These are phyloP conservation scores for Coronaproctus castanopsis DNA, from an alignment of 2,888 invertebrate species.

Conservation along the genomic window DNA sequence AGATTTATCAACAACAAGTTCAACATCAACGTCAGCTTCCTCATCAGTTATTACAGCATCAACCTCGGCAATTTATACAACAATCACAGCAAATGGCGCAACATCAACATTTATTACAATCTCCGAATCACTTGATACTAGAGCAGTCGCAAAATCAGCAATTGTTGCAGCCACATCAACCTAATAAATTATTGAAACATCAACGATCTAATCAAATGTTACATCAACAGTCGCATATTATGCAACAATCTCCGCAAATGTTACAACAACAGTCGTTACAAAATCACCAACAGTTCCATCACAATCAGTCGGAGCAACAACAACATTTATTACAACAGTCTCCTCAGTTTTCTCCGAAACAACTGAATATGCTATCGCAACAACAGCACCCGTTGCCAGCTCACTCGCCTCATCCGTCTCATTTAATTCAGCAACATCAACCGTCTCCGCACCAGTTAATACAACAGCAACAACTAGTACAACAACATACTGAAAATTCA, in stretches of 20 bases:
- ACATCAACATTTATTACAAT: constrained; percentile 9
- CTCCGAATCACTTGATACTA: too few relatives aligned
- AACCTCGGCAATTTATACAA: constrained; percentile 8
- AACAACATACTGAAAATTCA: constrained; percentile 1
- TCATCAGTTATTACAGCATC: constrained; percentile 4
- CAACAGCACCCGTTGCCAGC: constrained; percentile 26
- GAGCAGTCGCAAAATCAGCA: constrained; percentile 24
- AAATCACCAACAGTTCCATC: neutral
- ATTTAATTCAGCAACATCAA: constrained; percentile 24
- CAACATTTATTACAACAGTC: constrained; percentile 4
- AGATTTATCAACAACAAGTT: constrained; percentile 7
- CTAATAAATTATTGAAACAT: constrained; percentile 12
- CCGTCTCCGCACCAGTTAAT: constrained; percentile 14
- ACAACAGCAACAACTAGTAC: constrained; percentile 11
- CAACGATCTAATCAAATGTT: constrained; percentile 21
- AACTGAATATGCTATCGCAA: constrained; percentile 18
- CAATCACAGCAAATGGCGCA: constrained; percentile 9
- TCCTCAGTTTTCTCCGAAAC: neutral
- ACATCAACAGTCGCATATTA: constrained; percentile 19
- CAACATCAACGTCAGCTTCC: constrained; percentile 3
- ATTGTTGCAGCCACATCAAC: constrained; percentile 22
- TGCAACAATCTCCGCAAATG: neutral
- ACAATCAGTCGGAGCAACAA: neutral
- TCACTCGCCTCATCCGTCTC: constrained; percentile 17
- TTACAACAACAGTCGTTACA: neutral